These are phyloP conservation scores for Scalopus aquaticus DNA, from an alignment of 2,113 vertebrate genomes.

Conservation along the genomic window DNA sequence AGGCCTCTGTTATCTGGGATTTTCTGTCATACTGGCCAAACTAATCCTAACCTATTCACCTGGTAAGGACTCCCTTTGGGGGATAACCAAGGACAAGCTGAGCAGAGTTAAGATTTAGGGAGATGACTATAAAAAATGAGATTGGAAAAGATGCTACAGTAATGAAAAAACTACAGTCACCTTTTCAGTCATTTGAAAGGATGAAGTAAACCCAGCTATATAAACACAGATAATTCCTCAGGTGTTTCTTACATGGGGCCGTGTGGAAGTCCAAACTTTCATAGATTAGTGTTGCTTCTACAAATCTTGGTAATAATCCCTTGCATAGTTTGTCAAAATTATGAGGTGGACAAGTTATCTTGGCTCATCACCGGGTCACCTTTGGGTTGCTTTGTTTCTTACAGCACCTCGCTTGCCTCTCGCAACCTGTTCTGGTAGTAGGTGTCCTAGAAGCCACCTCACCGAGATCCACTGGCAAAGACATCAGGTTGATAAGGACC, in stretches of 20 bases:
- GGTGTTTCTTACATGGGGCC: not conserved
- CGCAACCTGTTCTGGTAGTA: not conserved
- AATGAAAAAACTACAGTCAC: not conserved
- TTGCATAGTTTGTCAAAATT: not conserved
- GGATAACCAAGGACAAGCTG: not conserved
- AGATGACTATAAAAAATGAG: not conserved
- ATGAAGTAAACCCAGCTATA: not conserved
- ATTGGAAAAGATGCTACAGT: not conserved
- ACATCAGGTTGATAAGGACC: not conserved
- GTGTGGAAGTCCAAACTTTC: not conserved
- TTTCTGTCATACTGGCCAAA: not conserved
- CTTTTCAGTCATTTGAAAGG: constrained; percentile 16
- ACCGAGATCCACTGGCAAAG: not conserved
- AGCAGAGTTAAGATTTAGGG: not conserved
- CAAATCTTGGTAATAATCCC: not conserved
- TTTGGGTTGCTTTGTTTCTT: not conserved
- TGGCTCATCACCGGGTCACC: not conserved
- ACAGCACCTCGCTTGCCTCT: not conserved
- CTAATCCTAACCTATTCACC: not conserved
- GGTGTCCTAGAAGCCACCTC: not conserved
- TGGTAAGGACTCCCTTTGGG: not conserved
- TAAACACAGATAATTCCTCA: not conserved
- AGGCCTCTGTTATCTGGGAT: not conserved
- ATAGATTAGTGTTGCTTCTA: not conserved
- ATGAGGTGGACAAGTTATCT: not conserved